A percentile compares a stretch with the other conserved stretches of the same genome.
phyloP scores from a whole-genome alignment of 2,888 invertebrate genomes.

The Parnassius smintheus region DNA sequence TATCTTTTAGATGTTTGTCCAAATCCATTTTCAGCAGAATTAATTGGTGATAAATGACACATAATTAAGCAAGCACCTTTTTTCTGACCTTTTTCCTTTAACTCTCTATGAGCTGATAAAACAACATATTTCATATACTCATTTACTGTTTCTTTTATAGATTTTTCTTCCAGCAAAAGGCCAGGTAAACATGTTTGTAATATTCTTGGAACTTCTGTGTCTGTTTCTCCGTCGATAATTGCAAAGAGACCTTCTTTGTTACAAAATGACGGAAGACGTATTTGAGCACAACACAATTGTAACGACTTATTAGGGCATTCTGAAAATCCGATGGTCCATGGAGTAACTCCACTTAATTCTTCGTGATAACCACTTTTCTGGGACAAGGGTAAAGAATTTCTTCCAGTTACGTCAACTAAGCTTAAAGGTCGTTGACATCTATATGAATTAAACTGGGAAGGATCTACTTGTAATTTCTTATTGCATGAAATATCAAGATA shows the following conservation, averaged over 20 bases:
- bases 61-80: slow-evolving; percentile 87
- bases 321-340: slow-evolving; percentile 92
- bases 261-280: slow-evolving; percentile 89
- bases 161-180: slow-evolving; percentile 89
- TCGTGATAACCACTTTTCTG: slow-evolving; percentile 75
- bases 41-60: slow-evolving; percentile 86
- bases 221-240: slow-evolving; percentile 90
- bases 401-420: slow-evolving; percentile 91
- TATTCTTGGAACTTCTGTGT: slow-evolving; percentile 84
- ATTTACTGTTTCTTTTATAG: slow-evolving; percentile 88
- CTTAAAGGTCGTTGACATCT: slow-evolving; percentile 90
- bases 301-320: slow-evolving; percentile 89
- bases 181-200: slow-evolving; percentile 89
- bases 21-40: slow-evolving; percentile 81
- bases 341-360: slow-evolving; percentile 80
- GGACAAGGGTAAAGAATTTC: slow-evolving; percentile 85
- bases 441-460: slow-evolving; percentile 89
- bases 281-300: slow-evolving; percentile 88
- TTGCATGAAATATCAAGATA: slow-evolving; percentile 93
- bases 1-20: slow-evolving; percentile 83
- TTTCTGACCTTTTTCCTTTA: slow-evolving; percentile 87
- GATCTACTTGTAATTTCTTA: slow-evolving; percentile 89
- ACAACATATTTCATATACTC: slow-evolving; percentile 93
- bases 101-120: slow-evolving; percentile 88
- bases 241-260: slow-evolving; percentile 91